Percentiles rank a stretch among this genome's conserved stretches.
Conservation (phyloP, 2,888 invertebrate species). For the Blastobasis lacticolella region DNA sequence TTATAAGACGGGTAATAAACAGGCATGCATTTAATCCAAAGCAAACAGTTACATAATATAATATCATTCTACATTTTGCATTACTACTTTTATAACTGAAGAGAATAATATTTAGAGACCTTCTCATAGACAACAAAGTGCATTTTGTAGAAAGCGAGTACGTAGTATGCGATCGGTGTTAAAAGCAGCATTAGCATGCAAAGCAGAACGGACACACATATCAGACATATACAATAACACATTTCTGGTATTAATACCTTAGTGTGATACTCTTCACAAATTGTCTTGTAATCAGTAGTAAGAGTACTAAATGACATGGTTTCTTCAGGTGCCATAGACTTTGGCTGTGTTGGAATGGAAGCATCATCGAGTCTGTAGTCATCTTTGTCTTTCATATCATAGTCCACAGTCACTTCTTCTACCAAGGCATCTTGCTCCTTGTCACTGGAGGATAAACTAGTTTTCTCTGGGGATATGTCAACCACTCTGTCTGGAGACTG, state of each 20-base stretch:
- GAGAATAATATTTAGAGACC: conserved; percentile 23
- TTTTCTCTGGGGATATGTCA: conserved; percentile 30
- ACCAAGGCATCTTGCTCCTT: conserved; percentile 54
- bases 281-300: conserved; percentile 82
- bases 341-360: conserved; percentile 33
- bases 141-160: conserved; percentile 26
- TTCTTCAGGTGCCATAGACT: conserved; percentile 52
- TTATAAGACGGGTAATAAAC: too few relatives aligned
- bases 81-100: conserved; percentile 6
- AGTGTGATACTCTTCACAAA: conserved; percentile 79
- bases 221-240: conserved; percentile 27
- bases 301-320: conserved; percentile 70
- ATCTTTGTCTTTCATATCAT: conserved; percentile 37
- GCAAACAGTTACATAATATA: not conserved
- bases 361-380: conserved; percentile 29
- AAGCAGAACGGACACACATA: conserved; percentile 18
- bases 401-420: conserved; percentile 54
- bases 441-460: conserved; percentile 31
- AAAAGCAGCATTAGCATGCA: conserved; percentile 28
- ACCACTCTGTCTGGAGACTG: conserved; percentile 30
- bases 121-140: conserved; percentile 27
- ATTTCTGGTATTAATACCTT: conserved; percentile 72
- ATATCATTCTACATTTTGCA: not conserved
- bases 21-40: not conserved
- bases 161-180: conserved; percentile 34